Evolutionary conservation across 2,113 vertebrate genomes (phyloP).

Genomic region (Callorhinus ursinus): DNA sequence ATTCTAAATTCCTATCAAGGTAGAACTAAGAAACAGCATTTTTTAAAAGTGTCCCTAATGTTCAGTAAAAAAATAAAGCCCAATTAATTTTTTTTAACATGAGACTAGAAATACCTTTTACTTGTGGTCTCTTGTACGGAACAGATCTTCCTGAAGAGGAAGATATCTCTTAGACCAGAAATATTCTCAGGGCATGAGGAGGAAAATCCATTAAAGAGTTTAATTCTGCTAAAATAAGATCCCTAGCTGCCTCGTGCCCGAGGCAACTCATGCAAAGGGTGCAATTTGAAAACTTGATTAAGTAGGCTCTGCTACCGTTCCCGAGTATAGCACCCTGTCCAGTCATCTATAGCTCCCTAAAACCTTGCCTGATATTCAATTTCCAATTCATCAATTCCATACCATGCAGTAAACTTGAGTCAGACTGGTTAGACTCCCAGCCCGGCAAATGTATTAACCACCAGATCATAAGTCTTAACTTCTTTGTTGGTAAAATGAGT

Average conservation of each 20-base stretch:
- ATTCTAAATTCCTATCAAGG: slow-evolving; percentile 19
- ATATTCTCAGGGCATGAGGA: slow-evolving; percentile 57
- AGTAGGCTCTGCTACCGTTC: background rate
- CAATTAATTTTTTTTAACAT: slow-evolving; percentile 72
- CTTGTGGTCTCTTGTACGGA: slow-evolving; percentile 79
- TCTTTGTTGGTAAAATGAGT: slow-evolving; percentile 17
- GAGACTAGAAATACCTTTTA: slow-evolving; percentile 74
- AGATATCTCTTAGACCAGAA: slow-evolving; percentile 61
- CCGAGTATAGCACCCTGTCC: background rate
- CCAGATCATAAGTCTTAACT: background rate
- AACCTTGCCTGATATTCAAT: background rate
- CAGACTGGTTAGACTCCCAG: background rate
- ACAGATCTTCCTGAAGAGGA: slow-evolving; percentile 53
- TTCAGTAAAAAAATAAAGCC: background rate
- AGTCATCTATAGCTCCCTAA: background rate
- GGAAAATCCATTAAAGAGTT: slow-evolving; percentile 76
- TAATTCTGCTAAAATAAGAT: slow-evolving; percentile 79
- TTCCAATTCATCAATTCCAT: background rate
- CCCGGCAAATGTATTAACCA: background rate
- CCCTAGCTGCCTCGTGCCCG: slow-evolving; percentile 48
- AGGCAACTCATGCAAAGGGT: slow-evolving; percentile 61
- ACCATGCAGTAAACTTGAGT: background rate
- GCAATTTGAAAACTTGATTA: slow-evolving; percentile 64
- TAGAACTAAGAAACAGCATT: slow-evolving; percentile 27
- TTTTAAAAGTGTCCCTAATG: background rate